Evolutionary conservation across 2,888 invertebrate species (phyloP).

Genomic region (Platycnemis pennipes): DNA sequence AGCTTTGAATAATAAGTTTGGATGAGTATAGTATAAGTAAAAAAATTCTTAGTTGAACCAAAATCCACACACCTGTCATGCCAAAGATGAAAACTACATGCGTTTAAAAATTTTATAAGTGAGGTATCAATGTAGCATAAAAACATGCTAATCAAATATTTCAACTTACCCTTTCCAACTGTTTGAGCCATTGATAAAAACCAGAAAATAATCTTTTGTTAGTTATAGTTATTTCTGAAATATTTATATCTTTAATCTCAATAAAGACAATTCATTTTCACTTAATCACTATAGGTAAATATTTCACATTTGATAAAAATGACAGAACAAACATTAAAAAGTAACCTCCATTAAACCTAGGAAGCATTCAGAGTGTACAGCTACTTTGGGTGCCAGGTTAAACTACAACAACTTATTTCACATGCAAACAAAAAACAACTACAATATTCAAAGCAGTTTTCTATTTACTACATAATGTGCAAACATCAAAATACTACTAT

Average conservation of each 20-base stretch:
- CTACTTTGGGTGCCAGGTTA: slow-evolving; percentile 34
- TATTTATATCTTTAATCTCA: slow-evolving; percentile 40
- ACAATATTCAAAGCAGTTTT: background rate
- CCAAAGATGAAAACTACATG: slow-evolving; percentile 28
- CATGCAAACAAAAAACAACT: slow-evolving; percentile 43
- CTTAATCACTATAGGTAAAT: background rate
- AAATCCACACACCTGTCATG: slow-evolving; percentile 22
- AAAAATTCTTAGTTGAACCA: background rate
- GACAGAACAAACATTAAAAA: background rate
- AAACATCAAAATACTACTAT: background rate
- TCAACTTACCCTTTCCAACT: slow-evolving; percentile 72
- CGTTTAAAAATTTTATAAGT: background rate
- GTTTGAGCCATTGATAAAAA: slow-evolving; percentile 70
- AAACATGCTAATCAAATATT: slow-evolving; percentile 59
- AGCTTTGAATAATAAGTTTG: background rate
- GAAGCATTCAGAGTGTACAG: slow-evolving; percentile 45
- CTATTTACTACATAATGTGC: slow-evolving; percentile 40
- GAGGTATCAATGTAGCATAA: background rate
- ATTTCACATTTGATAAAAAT: background rate
- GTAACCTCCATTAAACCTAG: background rate
- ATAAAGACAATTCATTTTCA: background rate
- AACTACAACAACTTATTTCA: slow-evolving; percentile 28
- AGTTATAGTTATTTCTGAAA: slow-evolving; percentile 59
- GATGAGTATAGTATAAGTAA: background rate
- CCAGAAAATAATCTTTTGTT: slow-evolving; percentile 67